Percentiles rank a stretch among this genome's conserved stretches.
These are phyloP conservation scores for Agelaius tricolor DNA, from an alignment of 2,113 vertebrate species.

Conservation along the genomic window DNA sequence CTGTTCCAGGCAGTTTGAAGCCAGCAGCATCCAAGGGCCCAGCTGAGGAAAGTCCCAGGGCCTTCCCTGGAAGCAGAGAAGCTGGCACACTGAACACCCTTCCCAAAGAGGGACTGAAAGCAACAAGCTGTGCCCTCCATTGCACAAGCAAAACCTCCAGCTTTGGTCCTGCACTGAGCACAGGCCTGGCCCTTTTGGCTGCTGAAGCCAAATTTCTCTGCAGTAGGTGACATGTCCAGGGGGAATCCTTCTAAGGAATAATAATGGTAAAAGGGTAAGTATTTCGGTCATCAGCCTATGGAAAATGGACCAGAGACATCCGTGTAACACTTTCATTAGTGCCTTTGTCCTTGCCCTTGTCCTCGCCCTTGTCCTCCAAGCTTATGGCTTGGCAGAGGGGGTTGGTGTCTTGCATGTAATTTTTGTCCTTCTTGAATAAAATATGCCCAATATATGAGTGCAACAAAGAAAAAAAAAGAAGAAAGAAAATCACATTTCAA, in stretches of 20 bases:
- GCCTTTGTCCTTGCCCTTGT: background rate
- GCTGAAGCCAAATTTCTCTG: background rate
- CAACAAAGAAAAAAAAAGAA: background rate
- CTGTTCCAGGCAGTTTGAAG: background rate
- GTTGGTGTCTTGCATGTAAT: background rate
- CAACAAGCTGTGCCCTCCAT: background rate
- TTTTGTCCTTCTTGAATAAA: background rate
- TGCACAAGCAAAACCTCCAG: fast-evolving
- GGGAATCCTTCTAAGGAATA: background rate
- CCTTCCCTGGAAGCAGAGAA: background rate
- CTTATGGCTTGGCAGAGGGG: background rate
- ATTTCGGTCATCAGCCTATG: background rate
- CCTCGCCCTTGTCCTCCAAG: background rate
- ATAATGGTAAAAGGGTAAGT: background rate
- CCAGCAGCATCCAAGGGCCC: background rate
- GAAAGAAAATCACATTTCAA: background rate
- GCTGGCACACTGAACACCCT: background rate
- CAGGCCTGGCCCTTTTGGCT: background rate
- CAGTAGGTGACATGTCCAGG: background rate
- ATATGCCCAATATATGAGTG: background rate
- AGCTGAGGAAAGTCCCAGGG: background rate
- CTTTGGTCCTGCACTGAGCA: background rate
- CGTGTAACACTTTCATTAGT: background rate
- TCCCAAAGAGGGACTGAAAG: background rate
- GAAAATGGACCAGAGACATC: background rate